A percentile compares a stretch with the other conserved stretches of the same genome.
Conservation (phyloP, 2,113 vertebrate genomes). For the Xiphorhynchus elegans region DNA sequence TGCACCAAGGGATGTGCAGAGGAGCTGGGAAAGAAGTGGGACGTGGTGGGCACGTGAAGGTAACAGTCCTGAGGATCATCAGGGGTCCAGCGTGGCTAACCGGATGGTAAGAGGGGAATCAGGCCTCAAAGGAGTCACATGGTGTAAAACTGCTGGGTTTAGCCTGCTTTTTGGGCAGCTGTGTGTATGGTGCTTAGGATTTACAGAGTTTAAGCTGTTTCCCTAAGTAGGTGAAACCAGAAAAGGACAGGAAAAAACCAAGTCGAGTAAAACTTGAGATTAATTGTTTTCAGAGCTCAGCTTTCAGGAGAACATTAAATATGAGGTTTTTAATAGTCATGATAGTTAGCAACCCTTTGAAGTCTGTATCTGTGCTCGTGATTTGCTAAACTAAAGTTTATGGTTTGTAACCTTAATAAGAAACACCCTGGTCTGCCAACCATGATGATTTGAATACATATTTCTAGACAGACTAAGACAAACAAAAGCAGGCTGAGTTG, state of each 20-base stretch:
- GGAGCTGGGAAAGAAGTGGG: neutral
- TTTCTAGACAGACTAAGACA: neutral
- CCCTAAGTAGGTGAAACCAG: neutral
- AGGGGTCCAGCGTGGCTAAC: neutral
- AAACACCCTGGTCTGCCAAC: neutral
- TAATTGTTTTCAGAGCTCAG: neutral
- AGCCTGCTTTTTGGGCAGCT: neutral
- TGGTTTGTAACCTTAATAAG: neutral
- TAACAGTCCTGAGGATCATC: neutral
- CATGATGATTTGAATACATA: neutral
- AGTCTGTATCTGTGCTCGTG: neutral
- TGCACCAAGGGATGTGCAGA: neutral
- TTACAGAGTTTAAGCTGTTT: neutral
- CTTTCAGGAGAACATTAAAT: neutral
- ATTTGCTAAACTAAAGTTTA: neutral
- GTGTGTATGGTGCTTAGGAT: neutral
- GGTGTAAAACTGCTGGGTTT: neutral
- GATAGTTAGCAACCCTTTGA: neutral
- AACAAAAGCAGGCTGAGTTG: neutral
- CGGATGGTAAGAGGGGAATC: neutral
- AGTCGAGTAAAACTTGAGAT: neutral
- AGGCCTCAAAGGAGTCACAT: neutral
- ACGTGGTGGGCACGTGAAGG: fast-evolving
- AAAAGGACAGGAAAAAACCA: neutral
- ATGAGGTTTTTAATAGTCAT: neutral